Percentiles rank a stretch among this genome's conserved stretches.
phyloP scores from a whole-genome alignment of 2,797 vertebrate genomes.

The Podarcis siculus region DNA sequence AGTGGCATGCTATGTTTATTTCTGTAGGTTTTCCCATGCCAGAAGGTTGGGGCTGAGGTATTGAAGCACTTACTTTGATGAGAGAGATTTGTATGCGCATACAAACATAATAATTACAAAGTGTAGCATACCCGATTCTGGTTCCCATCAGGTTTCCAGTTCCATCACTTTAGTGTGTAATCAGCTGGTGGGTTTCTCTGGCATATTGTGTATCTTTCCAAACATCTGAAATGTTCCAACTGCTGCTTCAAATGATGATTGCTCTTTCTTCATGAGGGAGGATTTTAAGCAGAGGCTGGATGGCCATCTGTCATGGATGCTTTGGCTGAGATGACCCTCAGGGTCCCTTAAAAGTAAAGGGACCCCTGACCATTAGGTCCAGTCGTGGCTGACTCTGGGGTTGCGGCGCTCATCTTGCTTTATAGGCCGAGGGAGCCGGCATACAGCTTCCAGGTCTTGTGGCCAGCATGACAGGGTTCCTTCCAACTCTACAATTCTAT shows the following conservation, averaged over 20 bases:
- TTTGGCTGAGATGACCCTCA: too few relatives aligned
- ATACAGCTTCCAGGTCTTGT: too few relatives aligned
- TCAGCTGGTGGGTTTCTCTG: not conserved
- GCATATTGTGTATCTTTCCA: not conserved
- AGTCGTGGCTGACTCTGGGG: too few relatives aligned
- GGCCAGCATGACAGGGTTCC: too few relatives aligned
- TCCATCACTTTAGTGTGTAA: too few relatives aligned
- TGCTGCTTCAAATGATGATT: not conserved
- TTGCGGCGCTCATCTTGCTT: too few relatives aligned
- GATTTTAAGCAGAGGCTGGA: too few relatives aligned
- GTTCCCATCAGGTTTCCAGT: not conserved
- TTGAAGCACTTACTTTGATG: fast-evolving
- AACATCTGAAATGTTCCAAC: not conserved
- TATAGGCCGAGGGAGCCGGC: too few relatives aligned
- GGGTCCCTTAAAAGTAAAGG: too few relatives aligned
- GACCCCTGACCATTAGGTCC: too few relatives aligned
- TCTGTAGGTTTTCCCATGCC: not conserved
- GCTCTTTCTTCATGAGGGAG: not conserved
- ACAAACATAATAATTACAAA: not conserved
- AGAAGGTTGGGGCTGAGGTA: not conserved
- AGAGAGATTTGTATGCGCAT: not conserved
- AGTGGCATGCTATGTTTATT: not conserved
- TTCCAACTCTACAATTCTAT: too few relatives aligned
- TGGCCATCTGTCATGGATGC: too few relatives aligned
- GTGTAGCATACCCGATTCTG: not conserved